Conservation (phyloP, 2,888 invertebrate species). For the Mactromeris polynyma region DNA sequence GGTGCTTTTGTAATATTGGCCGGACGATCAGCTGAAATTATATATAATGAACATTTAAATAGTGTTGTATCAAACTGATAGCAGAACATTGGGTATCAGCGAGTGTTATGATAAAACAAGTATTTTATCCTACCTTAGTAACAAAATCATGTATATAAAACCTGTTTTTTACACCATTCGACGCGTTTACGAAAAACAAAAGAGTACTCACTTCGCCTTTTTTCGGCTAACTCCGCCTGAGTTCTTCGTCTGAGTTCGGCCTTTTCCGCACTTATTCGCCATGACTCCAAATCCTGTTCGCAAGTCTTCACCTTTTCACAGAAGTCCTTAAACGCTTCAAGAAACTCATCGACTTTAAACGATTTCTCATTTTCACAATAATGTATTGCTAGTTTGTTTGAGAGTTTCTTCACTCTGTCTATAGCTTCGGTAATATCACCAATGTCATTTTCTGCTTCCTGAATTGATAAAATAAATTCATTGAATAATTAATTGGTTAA, state of each 20-base stretch:
- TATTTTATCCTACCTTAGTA: not conserved
- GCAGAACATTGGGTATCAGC: not conserved
- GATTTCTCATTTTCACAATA: slow-evolving; percentile 97
- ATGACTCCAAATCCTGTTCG: slow-evolving; percentile 91
- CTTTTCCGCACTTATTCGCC: slow-evolving; percentile 94
- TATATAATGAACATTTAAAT: not conserved
- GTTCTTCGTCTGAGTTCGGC: slow-evolving; percentile 93
- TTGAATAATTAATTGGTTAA: not conserved
- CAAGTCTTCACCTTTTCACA: slow-evolving; percentile 89
- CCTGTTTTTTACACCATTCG: no score
- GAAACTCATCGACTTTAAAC: slow-evolving; percentile 97
- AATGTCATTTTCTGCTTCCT: slow-evolving; percentile 82
- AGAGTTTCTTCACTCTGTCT: slow-evolving; percentile 83
- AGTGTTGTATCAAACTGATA: not conserved
- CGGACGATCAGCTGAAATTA: slow-evolving; percentile 42
- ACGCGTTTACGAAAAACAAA: not conserved
- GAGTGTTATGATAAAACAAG: not conserved
- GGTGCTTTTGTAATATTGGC: slow-evolving; percentile 15
- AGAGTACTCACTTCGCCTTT: slow-evolving; percentile 76
- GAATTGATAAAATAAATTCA: not conserved
- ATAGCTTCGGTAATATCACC: slow-evolving; percentile 80
- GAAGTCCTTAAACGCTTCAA: slow-evolving; percentile 95
- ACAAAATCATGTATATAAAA: no score
- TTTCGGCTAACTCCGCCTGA: slow-evolving; percentile 88
- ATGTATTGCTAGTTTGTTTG: slow-evolving; percentile 94